Evolutionary conservation across 2,797 vertebrate species (phyloP), one percentile per base, ranked within the genome.

Genomic region (Tiaroga cobitis): DNA sequence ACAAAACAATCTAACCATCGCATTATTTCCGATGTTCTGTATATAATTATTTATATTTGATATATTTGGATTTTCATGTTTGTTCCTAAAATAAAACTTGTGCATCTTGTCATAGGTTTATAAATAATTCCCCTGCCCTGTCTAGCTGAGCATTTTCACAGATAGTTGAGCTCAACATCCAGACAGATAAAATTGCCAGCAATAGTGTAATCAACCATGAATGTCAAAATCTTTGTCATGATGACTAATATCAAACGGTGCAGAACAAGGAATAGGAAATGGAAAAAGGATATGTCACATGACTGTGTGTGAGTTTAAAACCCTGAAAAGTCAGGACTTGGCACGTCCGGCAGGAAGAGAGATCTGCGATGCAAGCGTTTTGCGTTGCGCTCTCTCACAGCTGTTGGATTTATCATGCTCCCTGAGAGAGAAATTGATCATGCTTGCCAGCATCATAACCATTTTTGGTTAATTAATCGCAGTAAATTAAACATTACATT

Each of bases 351-450:
- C 49, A 74, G 82, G 80, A 32, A 21, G 15, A 67, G 49, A 65
- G 51, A 81, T 82, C 39, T 79, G 80, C 49, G n/a, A 19, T 77
- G 76, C 81, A 80, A 86, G 75, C 54, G 5, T 63, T 54, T 63
- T 80, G 68, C 21, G 3, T 46, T 43, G 43, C 11, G 34, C 11
- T 39, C 74, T 70, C 32, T 19, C 63, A 67, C 85, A 89, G 85
- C 88, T 89, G 83, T 81, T 87, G 11, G 15, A 49, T 72, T 26
- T 78, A 46, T 85, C 63, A 84, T 21, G 70, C 24, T 77, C 37
- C 10, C 41, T 13, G 7, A 76, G 49, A 84, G 15, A 78, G 67
- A 67, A 69, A 79, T n/a, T 16, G 46, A 75, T 75, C 70, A 59
- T 68, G 80, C n/a, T 70, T 51, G 21, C 9, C 34, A 54, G 7